Base-by-base conservation (phyloP, 2,113 vertebrate genomes). In the Saguinus imperator region DNA sequence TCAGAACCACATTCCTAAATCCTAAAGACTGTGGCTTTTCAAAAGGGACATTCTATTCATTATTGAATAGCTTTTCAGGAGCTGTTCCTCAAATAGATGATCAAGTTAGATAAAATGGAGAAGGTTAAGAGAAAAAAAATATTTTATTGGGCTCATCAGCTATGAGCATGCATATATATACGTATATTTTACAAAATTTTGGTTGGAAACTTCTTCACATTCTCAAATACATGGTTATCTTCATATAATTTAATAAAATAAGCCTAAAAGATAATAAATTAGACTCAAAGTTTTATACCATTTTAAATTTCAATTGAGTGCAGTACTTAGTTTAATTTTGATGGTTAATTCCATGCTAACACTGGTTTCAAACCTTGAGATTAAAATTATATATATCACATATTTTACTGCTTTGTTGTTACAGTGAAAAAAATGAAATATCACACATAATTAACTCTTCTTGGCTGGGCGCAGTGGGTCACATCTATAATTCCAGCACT, bases 1-100 rank as follows among this genome's bases (percentile, higher is more conserved):
- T 75, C 52, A 94, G 76, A 13, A 89, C 48, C 64, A 92, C 68
- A 97, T 97, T 96, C 92, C 70, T 97, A 96, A 98, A 97, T 97
- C 91, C 92, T 75, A 43, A 95, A 64, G 29, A 85, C 72, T 95
- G 11, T 96, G 43, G 87, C 37, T 93, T 98, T 97, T 87, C 50
- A 48, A 94, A 94, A 81, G 27, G 48, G 40, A 89, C 17, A 32
- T 13, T 89, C 90, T 92, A 43, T 81, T 79, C 25, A 58, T 86
- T 90, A 95, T 88, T 93, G 93, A 88, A 95, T 70, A 83, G 84
- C 55, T 90, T 94, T 93, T 84, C 21, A 89, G 87, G 75, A 92
- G 82, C 40, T 97, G 25, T 86, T 89, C 32, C 45, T 93, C 66
- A 89, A 96, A 89, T 80, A 93, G 50, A 73, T 61, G 16, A 16